Conservation (phyloP, 2,113 vertebrate genomes). For the Platysteira castanea region DNA sequence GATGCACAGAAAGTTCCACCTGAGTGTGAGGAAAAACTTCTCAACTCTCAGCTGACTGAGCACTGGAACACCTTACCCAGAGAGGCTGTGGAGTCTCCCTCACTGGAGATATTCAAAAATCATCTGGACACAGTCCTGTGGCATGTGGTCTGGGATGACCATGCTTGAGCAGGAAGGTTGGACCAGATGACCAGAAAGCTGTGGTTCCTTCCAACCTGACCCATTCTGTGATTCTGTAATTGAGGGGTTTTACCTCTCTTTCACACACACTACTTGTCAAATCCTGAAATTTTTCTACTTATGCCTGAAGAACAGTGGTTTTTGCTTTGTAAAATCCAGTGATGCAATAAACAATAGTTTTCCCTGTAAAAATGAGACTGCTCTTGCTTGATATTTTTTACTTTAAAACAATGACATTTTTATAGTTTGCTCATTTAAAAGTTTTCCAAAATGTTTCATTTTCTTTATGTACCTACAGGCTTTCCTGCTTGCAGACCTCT, state of each 20-base stretch:
- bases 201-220: background rate
- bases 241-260: background rate
- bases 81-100: background rate
- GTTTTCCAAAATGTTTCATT: background rate
- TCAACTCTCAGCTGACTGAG: fast-evolving
- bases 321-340: background rate
- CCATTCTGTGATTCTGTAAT: background rate
- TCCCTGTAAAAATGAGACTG: background rate
- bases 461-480: background rate
- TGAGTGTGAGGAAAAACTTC: background rate
- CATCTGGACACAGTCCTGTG: background rate
- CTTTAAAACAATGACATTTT: background rate
- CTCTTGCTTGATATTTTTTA: background rate
- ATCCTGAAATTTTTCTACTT: background rate
- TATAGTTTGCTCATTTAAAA: background rate
- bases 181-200: background rate
- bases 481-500: background rate
- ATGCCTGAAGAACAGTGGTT: fast-evolving
- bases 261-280: fast-evolving
- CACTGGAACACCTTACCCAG: background rate
- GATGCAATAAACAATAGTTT: background rate
- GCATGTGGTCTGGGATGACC: background rate
- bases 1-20: background rate
- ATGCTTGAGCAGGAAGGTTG: background rate
- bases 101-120: background rate